These are phyloP conservation scores for Erinaceus europaeus DNA, from an alignment of 2,113 vertebrate genomes.

Conservation along the genomic window DNA sequence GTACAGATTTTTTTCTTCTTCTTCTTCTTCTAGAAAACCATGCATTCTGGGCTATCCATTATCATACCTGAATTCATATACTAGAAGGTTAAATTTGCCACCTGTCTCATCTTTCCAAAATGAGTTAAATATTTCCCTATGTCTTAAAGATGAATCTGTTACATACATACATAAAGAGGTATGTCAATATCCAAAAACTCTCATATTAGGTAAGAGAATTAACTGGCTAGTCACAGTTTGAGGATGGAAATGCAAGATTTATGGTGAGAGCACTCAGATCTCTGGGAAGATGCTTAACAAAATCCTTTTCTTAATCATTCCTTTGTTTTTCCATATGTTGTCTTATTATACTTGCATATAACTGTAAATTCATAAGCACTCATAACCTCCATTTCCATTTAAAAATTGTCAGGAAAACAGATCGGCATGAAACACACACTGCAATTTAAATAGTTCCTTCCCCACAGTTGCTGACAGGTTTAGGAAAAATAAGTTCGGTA, in stretches of 20 bases:
- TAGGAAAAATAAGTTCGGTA: constrained; percentile 51
- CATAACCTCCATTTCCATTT: constrained; percentile 5
- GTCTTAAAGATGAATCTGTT: too few species aligned
- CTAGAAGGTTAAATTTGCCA: background rate
- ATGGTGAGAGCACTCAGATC: background rate
- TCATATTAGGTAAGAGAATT: background rate
- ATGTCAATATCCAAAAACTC: too few species aligned
- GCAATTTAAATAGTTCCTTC: too few species aligned
- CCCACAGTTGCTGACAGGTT: background rate
- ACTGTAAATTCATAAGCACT: background rate
- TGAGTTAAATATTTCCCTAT: background rate
- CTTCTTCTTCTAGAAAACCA: background rate
- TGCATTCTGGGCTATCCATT: too few species aligned
- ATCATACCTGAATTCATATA: background rate
- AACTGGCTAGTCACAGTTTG: background rate
- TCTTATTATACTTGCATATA: background rate
- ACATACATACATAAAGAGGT: too few species aligned
- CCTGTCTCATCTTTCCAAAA: background rate
- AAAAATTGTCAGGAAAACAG: background rate
- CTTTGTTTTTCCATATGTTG: background rate
- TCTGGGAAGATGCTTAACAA: background rate
- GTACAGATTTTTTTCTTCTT: too few species aligned
- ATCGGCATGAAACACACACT: too few species aligned
- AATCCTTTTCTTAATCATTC: background rate
- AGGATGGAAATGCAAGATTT: background rate